phyloP scores from a whole-genome alignment of 2,888 invertebrate genomes.

The Dexiosoma caninum region DNA sequence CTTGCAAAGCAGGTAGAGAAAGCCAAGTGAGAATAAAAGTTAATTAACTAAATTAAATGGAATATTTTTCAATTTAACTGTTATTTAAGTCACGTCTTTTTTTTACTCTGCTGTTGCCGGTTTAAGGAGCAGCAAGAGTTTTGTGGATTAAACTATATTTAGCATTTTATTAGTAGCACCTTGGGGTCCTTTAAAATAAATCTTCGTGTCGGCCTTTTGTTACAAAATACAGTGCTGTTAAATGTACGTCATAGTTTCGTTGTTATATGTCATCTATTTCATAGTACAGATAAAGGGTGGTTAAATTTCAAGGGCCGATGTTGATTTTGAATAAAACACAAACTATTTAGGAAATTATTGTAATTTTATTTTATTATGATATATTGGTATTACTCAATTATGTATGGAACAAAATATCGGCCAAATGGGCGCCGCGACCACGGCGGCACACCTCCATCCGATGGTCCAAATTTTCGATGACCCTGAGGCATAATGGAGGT shows the following conservation, averaged over 20 bases:
- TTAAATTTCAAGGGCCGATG: too few relatives aligned
- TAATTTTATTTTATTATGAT: too few relatives aligned
- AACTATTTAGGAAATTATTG: too few relatives aligned
- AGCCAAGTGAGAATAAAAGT: background rate
- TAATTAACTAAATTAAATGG: conserved; percentile 34
- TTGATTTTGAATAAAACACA: too few relatives aligned
- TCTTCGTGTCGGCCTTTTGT: conserved; percentile 45
- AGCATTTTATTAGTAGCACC: conserved; percentile 37
- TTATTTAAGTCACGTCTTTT: conserved; percentile 41
- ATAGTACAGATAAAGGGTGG: too few relatives aligned
- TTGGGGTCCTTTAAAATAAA: conserved; percentile 58
- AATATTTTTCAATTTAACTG: conserved; percentile 4
- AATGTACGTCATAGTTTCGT: conserved; percentile 12
- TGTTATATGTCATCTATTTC: background rate
- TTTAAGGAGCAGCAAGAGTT: conserved; percentile 28
- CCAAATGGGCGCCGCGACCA: too few relatives aligned
- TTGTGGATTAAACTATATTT: background rate
- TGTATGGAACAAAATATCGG: too few relatives aligned
- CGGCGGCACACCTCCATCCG: too few relatives aligned
- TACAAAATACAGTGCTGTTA: background rate
- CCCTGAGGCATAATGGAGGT: too few relatives aligned
- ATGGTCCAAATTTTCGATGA: too few relatives aligned
- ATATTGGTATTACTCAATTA: too few relatives aligned
- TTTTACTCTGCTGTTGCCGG: background rate
- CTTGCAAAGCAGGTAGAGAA: background rate